phyloP scores from a whole-genome alignment of 2,888 invertebrate species.

The Drepanosiphum platanoidis region DNA sequence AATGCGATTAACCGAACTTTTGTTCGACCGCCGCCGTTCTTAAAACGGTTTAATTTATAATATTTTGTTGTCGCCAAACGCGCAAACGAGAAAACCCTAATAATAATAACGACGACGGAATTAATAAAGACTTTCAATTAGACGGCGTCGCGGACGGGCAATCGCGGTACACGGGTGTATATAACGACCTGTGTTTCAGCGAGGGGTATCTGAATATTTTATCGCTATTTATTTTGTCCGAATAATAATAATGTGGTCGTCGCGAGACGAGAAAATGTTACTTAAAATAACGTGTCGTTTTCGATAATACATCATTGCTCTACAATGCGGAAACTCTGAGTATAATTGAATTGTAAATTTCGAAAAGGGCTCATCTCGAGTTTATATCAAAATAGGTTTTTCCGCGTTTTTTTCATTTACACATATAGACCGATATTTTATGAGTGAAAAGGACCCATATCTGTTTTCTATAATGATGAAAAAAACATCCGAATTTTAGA shows the following conservation, averaged over 20 bases:
- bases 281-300: too few relatives aligned
- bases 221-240: background rate
- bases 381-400: too few relatives aligned
- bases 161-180: background rate
- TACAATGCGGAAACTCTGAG: too few relatives aligned
- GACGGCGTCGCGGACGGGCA: constrained; percentile 3
- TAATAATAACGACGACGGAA: background rate
- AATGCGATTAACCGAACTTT: constrained; percentile 11
- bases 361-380: too few relatives aligned
- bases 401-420: too few relatives aligned
- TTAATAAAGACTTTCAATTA: background rate
- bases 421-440: too few relatives aligned
- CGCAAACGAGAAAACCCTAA: background rate
- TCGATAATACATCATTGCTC: too few relatives aligned
- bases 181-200: background rate
- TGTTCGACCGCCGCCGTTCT: background rate
- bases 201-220: background rate
- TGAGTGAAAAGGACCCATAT: too few relatives aligned
- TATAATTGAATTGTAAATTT: too few relatives aligned
- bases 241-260: background rate
- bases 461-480: too few relatives aligned
- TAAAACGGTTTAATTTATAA: background rate
- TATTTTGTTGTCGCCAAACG: background rate
- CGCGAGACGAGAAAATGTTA: too few relatives aligned
- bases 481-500: too few relatives aligned